Conservation (phyloP, 2,113 vertebrate genomes). For the Steatornis caripensis region DNA sequence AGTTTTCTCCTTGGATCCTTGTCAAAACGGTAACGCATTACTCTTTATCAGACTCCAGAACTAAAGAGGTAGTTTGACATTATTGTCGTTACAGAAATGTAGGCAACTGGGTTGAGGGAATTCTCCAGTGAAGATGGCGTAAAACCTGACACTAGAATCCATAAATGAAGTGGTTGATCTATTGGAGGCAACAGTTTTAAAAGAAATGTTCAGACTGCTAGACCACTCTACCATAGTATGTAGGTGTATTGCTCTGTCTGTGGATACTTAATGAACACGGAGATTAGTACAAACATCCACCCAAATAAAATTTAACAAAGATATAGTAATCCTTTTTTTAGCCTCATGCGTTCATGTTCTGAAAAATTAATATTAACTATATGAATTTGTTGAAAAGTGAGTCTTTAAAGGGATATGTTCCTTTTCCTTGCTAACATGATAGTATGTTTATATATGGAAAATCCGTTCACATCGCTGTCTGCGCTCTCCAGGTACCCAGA, state of each 20-base stretch:
- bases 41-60: neutral
- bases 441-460: neutral
- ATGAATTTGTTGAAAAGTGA: neutral
- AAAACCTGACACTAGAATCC: neutral
- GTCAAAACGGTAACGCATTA: neutral
- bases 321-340: neutral
- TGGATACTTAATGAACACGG: neutral
- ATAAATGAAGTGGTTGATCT: neutral
- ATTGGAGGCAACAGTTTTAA: neutral
- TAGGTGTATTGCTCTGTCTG: neutral
- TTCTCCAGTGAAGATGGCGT: neutral
- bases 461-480: neutral
- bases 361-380: neutral
- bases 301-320: neutral
- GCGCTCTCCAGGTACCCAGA: neutral
- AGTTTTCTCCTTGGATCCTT: neutral
- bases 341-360: neutral
- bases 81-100: neutral
- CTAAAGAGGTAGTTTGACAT: neutral
- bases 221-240: neutral
- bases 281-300: neutral
- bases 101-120: neutral
- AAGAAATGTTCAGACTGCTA: neutral
- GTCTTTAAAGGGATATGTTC: neutral
- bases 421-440: neutral